Base-by-base conservation (phyloP, 2,113 vertebrate species). In the Antennarius striatus region DNA sequence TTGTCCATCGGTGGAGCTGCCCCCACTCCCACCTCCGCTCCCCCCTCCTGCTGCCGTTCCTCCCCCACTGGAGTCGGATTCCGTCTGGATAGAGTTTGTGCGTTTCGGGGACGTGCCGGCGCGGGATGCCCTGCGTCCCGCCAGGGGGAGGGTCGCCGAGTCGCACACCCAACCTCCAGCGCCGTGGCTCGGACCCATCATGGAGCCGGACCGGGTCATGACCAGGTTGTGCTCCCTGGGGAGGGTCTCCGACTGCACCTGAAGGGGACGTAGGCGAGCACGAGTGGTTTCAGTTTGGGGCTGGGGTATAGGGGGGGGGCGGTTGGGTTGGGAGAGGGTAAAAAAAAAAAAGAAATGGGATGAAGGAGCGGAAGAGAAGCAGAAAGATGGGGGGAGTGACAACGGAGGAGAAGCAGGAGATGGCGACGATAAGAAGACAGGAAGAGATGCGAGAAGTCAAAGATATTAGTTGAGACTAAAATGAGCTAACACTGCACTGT, bases 121-220 rank as follows among this genome's bases (percentile, higher is more conserved):
- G 2, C 87, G 86, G 12, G 91, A 91, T 3, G 83, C 65, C 71
- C 88, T 82, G 45, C 90, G 89, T 14, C 91, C 91, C 0, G 84
- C 78, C 68, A 89, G 2, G 13, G 92, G 92, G n/a, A 93, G 88
- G 1, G 90, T 92, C 2, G 92, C 66, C 0, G 92, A 89, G 74
- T 93, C 91, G n/a, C 88, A 91, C 56, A 85, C 46, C 92, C 93
- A 92, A 58, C 83, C 71, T 42, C 90, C 88, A 0, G 36, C 49
- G 4, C 67, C 40, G n/a, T 85, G 84, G 60, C 77, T 84, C 14
- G 82, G 79, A 51, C 89, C 86, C 15, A 88, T 82, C 15, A 89
- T 14, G 45, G 91, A 90, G 68, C 90, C 92, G 0, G 92, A 92
- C 30, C 90, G 90, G 36, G 93, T 93, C 89, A 92, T 80, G 56